Evolutionary conservation across 2,113 vertebrate species (phyloP).

Genomic region (Silurus asotus): DNA sequence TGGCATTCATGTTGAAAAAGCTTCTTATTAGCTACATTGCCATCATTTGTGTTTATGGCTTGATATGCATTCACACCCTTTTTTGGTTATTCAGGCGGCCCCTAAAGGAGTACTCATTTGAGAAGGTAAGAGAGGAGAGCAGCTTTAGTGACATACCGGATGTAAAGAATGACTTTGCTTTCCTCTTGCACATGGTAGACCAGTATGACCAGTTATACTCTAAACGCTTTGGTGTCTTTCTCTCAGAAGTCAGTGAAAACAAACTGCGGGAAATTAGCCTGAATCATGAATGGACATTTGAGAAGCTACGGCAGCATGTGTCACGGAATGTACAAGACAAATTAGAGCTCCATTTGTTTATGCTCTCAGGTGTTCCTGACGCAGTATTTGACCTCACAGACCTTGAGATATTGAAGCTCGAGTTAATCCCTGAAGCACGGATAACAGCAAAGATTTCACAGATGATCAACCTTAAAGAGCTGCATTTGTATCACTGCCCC

Average conservation of each 20-base stretch:
- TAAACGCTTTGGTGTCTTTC: slow-evolving; percentile 93
- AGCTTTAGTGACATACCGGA: slow-evolving; percentile 98
- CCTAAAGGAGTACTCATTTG: slow-evolving; percentile 96
- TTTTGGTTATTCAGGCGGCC: slow-evolving; percentile 96
- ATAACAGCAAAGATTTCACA: slow-evolving; percentile 97
- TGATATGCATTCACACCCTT: slow-evolving; percentile 93
- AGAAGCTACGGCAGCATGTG: slow-evolving; percentile 92
- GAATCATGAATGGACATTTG: slow-evolving; percentile 97
- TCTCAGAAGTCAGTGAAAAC: slow-evolving; percentile 97
- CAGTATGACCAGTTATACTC: slow-evolving; percentile 97
- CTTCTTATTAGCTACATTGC: slow-evolving; percentile 96
- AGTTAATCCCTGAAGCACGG: slow-evolving; percentile 94
- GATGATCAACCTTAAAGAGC: slow-evolving; percentile 93
- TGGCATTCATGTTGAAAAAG: slow-evolving; percentile 97
- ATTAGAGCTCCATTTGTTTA: slow-evolving; percentile 91
- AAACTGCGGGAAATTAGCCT: slow-evolving; percentile 93
- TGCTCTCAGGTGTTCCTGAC: slow-evolving; percentile 92
- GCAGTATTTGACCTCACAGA: slow-evolving; percentile 94
- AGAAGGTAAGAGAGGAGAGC: slow-evolving; percentile 96
- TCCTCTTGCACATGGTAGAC: slow-evolving; percentile 98
- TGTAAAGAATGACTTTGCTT: slow-evolving; percentile 97
- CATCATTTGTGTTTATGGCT: slow-evolving; percentile 91
- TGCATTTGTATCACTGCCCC: slow-evolving; percentile 96
- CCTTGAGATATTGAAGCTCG: slow-evolving; percentile 91
- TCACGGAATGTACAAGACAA: slow-evolving; percentile 91